phyloP scores from a whole-genome alignment of 2,888 invertebrate genomes.

The Mimas tiliae region DNA sequence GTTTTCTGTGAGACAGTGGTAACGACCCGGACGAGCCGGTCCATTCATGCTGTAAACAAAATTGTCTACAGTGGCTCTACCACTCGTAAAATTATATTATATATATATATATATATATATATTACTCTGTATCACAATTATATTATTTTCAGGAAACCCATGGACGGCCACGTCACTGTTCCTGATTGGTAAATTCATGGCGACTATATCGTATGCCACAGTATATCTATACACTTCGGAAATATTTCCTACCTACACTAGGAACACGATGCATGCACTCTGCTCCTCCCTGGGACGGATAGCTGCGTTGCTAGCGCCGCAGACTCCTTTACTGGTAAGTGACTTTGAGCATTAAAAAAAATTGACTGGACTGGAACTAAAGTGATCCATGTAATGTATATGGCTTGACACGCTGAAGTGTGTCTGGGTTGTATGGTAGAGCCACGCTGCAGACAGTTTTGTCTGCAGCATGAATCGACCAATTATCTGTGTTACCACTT shows the following conservation, averaged over 20 bases:
- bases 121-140: background rate
- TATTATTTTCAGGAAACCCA: constrained; percentile 21
- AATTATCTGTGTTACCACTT: too few relatives aligned
- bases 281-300: constrained; percentile 56
- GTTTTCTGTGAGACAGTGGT: too few relatives aligned
- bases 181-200: constrained; percentile 45
- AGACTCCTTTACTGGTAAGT: constrained; percentile 61
- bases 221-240: constrained; percentile 58
- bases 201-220: constrained; percentile 46
- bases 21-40: too few relatives aligned
- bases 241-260: constrained; percentile 56
- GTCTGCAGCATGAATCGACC: too few relatives aligned
- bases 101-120: too few relatives aligned
- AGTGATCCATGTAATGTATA: too few relatives aligned
- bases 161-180: constrained; percentile 47
- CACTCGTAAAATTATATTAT: too few relatives aligned
- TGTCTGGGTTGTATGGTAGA: too few relatives aligned
- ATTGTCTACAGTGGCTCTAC: too few relatives aligned
- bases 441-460: too few relatives aligned
- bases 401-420: too few relatives aligned
- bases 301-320: constrained; percentile 55
- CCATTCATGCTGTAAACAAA: too few relatives aligned
- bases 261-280: constrained; percentile 56
- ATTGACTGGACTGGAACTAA: background rate
- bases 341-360: background rate